Percentiles rank a stretch among this genome's conserved stretches.
phyloP scores from a whole-genome alignment of 2,113 vertebrate genomes.

The Pelvicachromis taeniatus region DNA sequence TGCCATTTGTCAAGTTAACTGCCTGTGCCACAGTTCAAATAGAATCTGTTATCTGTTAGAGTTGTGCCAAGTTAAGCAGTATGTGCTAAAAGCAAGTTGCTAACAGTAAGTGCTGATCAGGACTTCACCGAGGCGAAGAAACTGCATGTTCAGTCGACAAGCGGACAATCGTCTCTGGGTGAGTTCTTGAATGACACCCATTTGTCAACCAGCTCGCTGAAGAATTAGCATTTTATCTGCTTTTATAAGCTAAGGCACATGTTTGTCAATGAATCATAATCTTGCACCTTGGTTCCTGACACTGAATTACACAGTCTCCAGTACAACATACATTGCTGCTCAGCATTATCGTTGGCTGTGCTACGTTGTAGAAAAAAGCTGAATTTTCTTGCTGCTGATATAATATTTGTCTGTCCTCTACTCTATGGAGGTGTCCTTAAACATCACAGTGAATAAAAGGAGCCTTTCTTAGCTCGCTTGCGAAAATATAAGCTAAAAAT shows the following conservation, averaged over 20 bases:
- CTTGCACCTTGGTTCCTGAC: neutral
- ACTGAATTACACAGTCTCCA: neutral
- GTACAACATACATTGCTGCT: neutral
- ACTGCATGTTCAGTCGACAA: neutral
- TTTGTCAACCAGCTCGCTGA: neutral
- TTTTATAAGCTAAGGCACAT: neutral
- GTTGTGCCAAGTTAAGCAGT: neutral
- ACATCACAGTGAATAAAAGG: neutral
- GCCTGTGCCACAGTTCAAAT: neutral
- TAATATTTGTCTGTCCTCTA: neutral
- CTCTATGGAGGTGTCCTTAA: neutral
- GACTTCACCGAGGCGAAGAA: neutral
- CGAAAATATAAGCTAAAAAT: conserved; percentile 3
- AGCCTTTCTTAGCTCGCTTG: neutral
- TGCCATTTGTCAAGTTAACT: neutral
- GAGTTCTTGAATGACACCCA: neutral
- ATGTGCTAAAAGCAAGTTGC: neutral
- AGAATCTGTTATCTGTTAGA: neutral
- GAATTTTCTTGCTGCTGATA: neutral
- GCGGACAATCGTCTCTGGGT: neutral
- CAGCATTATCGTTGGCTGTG: neutral
- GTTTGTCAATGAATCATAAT: no score
- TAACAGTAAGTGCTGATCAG: neutral
- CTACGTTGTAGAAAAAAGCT: neutral
- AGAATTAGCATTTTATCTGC: neutral